Percentiles rank a stretch among this genome's conserved stretches.
phyloP scores from a whole-genome alignment of 2,113 vertebrate genomes.

The Rhadina sibilatrix region DNA sequence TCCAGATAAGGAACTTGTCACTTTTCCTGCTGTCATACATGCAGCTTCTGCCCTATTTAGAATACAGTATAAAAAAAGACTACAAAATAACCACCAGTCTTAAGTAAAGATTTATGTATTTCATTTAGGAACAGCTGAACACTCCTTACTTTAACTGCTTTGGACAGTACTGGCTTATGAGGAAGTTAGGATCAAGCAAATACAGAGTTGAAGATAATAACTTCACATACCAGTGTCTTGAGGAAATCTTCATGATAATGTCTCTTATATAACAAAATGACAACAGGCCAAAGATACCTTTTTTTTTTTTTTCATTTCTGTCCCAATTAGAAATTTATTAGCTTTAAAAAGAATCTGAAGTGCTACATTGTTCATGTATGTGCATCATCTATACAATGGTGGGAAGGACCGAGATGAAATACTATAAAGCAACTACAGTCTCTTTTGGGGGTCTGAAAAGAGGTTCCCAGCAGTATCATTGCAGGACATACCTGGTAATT shows the following conservation, averaged over 20 bases:
- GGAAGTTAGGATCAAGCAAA: not conserved
- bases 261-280: not conserved
- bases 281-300: not conserved
- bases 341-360: not conserved
- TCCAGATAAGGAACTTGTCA: slow-evolving; percentile 32
- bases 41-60: slow-evolving; percentile 24
- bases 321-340: not conserved
- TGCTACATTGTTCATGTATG: fast-evolving
- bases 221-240: not conserved
- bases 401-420: not conserved
- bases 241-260: not conserved
- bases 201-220: not conserved
- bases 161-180: not conserved
- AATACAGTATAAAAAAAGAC: not conserved
- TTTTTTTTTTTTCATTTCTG: not conserved
- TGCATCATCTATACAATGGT: not conserved
- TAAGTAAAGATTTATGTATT: not conserved
- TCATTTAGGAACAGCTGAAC: not conserved
- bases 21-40: slow-evolving; percentile 5
- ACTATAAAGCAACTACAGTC: not conserved
- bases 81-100: not conserved
- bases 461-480: not conserved
- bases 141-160: not conserved
- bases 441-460: not conserved
- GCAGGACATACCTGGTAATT: not conserved